phyloP scores from a whole-genome alignment of 2,797 vertebrate genomes.

The Passerculus sandwichensis region DNA sequence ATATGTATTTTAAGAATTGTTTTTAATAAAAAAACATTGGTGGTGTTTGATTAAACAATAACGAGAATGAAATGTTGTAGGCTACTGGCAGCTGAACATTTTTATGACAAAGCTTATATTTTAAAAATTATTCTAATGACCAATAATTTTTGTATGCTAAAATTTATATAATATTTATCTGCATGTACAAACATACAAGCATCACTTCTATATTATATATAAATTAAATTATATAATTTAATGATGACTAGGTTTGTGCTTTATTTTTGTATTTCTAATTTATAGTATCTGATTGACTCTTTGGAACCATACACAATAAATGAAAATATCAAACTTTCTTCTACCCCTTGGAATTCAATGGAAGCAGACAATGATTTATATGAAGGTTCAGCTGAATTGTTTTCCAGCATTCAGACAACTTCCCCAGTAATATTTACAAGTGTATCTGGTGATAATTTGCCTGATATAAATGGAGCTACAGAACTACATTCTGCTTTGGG shows the following conservation, averaged over 20 bases:
- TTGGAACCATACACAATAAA: constrained; percentile 60
- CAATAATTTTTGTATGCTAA: not conserved
- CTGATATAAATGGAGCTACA: constrained; percentile 36
- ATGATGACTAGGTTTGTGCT: not conserved
- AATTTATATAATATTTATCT: not conserved
- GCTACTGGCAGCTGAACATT: not conserved
- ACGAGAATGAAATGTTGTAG: not conserved
- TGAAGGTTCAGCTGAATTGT: constrained; percentile 84
- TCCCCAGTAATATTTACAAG: constrained; percentile 79
- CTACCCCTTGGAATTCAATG: constrained; percentile 40
- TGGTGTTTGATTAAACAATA: not conserved
- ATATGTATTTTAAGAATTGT: not conserved
- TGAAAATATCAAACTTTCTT: constrained; percentile 35
- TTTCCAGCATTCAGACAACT: constrained; percentile 73
- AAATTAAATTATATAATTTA: not conserved
- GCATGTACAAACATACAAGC: not conserved
- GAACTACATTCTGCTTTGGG: constrained; percentile 55
- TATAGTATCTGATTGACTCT: constrained; percentile 77
- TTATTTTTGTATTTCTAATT: constrained; percentile 45
- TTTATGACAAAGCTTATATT: not conserved
- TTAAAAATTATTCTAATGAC: not conserved
- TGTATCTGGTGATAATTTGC: constrained; percentile 45
- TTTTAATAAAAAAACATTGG: not conserved
- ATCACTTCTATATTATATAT: not conserved
- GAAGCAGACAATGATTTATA: constrained; percentile 71